Evolutionary conservation across 2,888 invertebrate species (phyloP), one percentile per base, ranked within the genome.

Genomic region (Sarcophaga caerulescens): DNA sequence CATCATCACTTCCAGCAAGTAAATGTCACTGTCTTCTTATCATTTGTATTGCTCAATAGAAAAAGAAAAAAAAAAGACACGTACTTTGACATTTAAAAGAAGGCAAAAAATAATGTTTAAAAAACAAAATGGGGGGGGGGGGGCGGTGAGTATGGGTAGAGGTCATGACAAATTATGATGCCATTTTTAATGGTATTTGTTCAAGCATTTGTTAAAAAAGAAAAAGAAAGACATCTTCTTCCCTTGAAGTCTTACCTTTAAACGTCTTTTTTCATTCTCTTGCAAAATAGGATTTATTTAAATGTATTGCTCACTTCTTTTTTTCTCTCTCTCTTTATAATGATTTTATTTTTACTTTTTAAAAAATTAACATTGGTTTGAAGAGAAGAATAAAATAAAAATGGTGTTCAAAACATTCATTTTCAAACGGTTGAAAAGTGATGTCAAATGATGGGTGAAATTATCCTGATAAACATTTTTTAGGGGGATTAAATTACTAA

Each of bases 141-240:
- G 6, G 0, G 5, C n/a, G n/a, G n/a, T n/a, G n/a, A 71, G 76
- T 65, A 68, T 35, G 81, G 21, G 77, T 35, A 35, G 70, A n/a
- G 70, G 63, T 75, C 65, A 89, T 80, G 88, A 90, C 90, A 91
- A 91, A 91, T 91, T 90, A 91, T 91, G 90, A 90, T 91, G 89
- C 90, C 90, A 90, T 89, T 91, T 91, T 90, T 91, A 91, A 91
- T 91, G 90, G 90, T 91, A 90, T 91, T 91, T 91, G 90, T 89
- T 89, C 87, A 90, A 90, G 90, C 59, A 90, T 85, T 88, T 85
- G 74, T 80, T 63, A 78, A 57, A 85, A 63, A 59, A 25, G 6
- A 25, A 6, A 25, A 35, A 35, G 35, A 35, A 35, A 35, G 6
- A 35, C 35, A 35, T 35, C 2, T 35, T 78, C 71, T 68, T 78